Conservation (phyloP, 1,140 invertebrate genomes). For the Ips nitidus region DNA sequence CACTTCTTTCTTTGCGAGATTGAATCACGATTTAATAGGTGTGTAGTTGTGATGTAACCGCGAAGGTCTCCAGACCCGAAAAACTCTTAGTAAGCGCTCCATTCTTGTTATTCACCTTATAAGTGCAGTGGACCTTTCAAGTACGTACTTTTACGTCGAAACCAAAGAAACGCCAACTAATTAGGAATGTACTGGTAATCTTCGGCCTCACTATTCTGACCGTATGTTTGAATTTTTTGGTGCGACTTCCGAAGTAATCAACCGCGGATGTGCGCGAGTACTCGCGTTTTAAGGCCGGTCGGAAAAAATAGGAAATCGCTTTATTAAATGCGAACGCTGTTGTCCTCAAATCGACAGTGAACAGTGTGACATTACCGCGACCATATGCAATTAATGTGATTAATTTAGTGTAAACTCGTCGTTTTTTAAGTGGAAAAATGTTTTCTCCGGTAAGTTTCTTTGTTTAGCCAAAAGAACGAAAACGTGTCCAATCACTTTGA, state of each 20-base stretch:
- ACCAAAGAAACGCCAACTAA: too few species aligned
- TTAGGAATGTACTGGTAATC: background rate
- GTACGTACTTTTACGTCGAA: too few species aligned
- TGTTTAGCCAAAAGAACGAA: too few species aligned
- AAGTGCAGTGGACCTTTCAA: too few species aligned
- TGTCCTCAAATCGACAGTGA: background rate
- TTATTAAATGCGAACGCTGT: background rate
- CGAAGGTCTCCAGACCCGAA: too few species aligned
- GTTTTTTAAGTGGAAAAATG: background rate
- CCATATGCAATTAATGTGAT: background rate
- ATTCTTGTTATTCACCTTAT: too few species aligned
- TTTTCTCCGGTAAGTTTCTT: background rate
- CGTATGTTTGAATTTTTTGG: background rate
- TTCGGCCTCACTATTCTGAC: constrained; percentile 12
- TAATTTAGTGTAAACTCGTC: too few species aligned
- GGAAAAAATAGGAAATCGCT: background rate
- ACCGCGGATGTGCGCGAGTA: background rate
- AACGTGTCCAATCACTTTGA: too few species aligned
- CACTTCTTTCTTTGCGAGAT: too few species aligned
- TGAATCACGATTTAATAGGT: too few species aligned
- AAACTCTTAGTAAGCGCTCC: too few species aligned
- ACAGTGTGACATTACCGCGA: background rate
- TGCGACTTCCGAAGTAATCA: background rate
- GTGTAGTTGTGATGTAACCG: too few species aligned
- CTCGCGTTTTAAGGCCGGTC: background rate